Conservation (phyloP, 2,888 invertebrate species). For the Osedax frankpressi region DNA sequence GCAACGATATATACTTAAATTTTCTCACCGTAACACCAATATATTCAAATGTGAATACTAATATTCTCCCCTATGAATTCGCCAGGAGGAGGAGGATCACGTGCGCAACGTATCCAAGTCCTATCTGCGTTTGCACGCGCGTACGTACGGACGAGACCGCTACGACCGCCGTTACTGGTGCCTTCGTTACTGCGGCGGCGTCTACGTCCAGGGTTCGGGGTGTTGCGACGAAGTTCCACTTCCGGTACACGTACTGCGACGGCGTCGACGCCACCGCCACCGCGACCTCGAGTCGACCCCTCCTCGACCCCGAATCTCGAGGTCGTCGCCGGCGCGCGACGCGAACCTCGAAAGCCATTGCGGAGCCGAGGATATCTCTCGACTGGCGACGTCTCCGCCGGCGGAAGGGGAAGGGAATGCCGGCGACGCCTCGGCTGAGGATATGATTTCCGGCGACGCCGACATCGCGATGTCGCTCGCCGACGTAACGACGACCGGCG, state of each 20-base stretch:
- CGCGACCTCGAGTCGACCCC: too few relatives aligned
- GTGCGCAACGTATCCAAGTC: neutral
- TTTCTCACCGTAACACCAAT: too few relatives aligned
- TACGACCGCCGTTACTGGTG: neutral
- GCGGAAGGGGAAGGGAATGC: neutral
- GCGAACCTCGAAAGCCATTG: too few relatives aligned
- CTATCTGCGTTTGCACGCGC: neutral
- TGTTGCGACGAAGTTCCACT: neutral
- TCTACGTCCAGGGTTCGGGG: neutral
- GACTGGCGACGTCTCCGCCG: too few relatives aligned
- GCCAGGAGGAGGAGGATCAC: neutral
- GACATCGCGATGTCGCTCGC: neutral
- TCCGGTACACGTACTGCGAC: neutral
- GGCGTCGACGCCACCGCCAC: too few relatives aligned
- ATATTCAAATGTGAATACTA: too few relatives aligned
- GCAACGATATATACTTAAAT: too few relatives aligned
- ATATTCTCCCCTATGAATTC: too few relatives aligned
- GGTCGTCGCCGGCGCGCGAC: too few relatives aligned
- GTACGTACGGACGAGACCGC: neutral
- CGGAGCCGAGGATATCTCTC: neutral
- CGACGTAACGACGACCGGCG: too few relatives aligned
- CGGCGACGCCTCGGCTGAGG: neutral
- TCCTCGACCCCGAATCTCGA: too few relatives aligned
- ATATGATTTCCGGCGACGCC: neutral
- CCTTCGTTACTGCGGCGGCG: neutral